Evolutionary conservation across 2,888 invertebrate species (phyloP).

Genomic region (Drosophila greeni): DNA sequence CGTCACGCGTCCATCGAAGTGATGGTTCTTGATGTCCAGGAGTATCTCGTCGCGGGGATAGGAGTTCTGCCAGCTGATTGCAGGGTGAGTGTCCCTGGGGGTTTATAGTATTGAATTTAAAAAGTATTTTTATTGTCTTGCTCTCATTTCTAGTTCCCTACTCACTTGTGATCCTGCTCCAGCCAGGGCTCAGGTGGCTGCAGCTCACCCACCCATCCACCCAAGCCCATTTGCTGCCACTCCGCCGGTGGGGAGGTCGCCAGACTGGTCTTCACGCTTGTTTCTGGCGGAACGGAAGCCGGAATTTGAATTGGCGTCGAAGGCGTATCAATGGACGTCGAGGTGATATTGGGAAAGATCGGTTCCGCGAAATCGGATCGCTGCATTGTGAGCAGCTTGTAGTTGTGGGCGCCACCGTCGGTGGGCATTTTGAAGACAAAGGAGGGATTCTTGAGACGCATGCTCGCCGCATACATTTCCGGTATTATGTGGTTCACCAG

Average conservation of each 20-base stretch:
- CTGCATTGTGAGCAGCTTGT: constrained; percentile 62
- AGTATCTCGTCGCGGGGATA: constrained; percentile 53
- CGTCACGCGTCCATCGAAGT: constrained; percentile 55
- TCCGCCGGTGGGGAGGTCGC: constrained; percentile 21
- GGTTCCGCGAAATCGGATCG: constrained; percentile 74
- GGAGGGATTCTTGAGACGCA: constrained; percentile 62
- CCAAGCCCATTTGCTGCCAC: constrained; percentile 74
- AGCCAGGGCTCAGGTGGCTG: constrained; percentile 33
- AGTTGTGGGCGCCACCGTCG: constrained; percentile 23
- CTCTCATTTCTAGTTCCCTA: neutral
- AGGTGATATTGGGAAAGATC: constrained; percentile 74
- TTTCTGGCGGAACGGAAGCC: constrained; percentile 6
- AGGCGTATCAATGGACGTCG: constrained; percentile 6
- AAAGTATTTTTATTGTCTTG: neutral
- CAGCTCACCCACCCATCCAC: constrained; percentile 76
- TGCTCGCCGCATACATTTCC: constrained; percentile 72
- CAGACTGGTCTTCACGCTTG: constrained; percentile 47
- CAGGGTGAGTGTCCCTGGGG: constrained; percentile 30
- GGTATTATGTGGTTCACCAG: constrained; percentile 65
- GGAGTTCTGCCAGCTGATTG: constrained; percentile 16
- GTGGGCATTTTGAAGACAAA: constrained; percentile 73
- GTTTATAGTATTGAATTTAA: neutral
- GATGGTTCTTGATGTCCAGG: constrained; percentile 46
- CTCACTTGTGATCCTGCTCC: constrained; percentile 57
- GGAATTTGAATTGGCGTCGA: neutral